Evolutionary conservation across 2,888 invertebrate species (phyloP), one percentile per base, ranked within the genome.

Genomic region (Polyommatus iphigenia): DNA sequence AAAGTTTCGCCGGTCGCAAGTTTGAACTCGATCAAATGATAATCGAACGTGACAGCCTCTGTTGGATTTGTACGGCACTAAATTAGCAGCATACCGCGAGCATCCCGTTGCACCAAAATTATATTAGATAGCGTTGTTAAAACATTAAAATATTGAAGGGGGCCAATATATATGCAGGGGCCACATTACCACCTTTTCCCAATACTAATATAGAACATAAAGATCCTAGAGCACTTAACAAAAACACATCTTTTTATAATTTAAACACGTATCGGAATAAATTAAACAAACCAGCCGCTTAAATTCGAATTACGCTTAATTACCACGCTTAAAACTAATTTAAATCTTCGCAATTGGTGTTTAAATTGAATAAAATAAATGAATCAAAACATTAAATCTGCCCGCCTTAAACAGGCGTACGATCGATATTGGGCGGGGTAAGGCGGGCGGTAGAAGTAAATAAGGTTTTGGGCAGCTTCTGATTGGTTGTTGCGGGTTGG

Each of bases 351-450:
- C 85, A 87, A 82, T 77, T 77, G 77, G 57, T 77, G 77, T 72
- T 77, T 24, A n/a, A 80, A 85, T 77, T 46, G 57, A 81, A 85
- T 81, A 77, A 77, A 77, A 77, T 72, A 77, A 77, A 54, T 77
- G 77, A 92, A 93, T 94, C 93, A 93, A 92, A 92, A 92, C 90
- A 92, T 93, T 93, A 94, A 93, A 91, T 91, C 91, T 87, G 87
- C 83, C 91, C 91, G 90, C 89, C 91, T 93, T 93, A 93, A 93
- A 91, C 93, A 92, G 92, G 90, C 90, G 87, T 87, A 85, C 91
- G 92, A 94, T 94, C 93, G 93, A 94, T 94, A 93, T 84, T 85
- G 85, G 87, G 86, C 80, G 83, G 83, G 85, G 87, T 91, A 88
- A 91, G 91, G 89, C 89, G 90, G 90, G 86, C 84, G 90, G 84